Base-by-base conservation (phyloP, 2,113 vertebrate genomes). In the Labrus mixtus region DNA sequence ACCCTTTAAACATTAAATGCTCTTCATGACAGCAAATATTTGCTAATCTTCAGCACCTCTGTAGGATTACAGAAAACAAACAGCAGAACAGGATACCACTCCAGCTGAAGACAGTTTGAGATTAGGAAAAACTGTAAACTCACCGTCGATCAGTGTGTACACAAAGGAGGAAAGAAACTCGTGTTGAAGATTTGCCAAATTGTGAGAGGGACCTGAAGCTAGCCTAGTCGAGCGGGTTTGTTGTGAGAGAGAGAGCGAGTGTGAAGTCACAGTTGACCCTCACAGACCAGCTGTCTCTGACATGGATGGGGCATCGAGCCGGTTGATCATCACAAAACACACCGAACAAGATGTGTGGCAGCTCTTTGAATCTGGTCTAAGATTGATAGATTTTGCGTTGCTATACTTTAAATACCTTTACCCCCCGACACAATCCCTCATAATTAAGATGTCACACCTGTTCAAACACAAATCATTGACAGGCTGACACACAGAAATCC, bases 251-350 rank as follows among this genome's bases (percentile, higher is more conserved):
- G 46, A 54, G 10, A 16, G 60, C 6, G 66, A 37, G 71, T 17
- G 41, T 33, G 23, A 61, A 46, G 50, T 19, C 73, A 76, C 65
- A 81, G 82, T 68, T 82, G 78, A 64, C 68, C 23, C 50, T 37
- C n/a, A 11, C 12, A 19, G 37, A 76, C 68, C 90, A 91, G 84
- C 86, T 93, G 89, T 82, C 74, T 63, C 56, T 90, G 89, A 88
- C 80, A 84, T 29, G 73, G 68, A 68, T 48, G 71, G 46, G 54
- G 51, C 37, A 56, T 41, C 20, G 39, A 51, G 45, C 23, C 15
- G 5, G 13, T 13, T 8, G 46, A 15, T 1, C 39, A n/a, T 5
- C 8, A 33, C 29, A 33, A 6, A 33, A 33, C 17, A 17, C 7
- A 16, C 11, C 16, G 10, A n/a, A 22, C 36, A 48, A 51, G 7